Base-by-base conservation (phyloP, 1,140 invertebrate species). In the Drosophila orena region DNA sequence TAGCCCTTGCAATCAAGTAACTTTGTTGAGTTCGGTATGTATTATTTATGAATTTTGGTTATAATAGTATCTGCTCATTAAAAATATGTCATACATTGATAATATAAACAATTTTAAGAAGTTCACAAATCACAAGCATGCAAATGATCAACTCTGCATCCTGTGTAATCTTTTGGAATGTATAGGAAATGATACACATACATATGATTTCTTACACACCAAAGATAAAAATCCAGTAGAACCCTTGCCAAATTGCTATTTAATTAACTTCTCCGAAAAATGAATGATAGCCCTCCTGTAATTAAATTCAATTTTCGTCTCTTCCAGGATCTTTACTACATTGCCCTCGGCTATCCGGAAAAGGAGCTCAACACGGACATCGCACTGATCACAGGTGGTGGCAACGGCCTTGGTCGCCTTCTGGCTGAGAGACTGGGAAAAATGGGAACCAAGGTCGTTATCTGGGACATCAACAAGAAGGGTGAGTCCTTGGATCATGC, bases 391-490 rank as follows among this genome's bases (percentile, higher is more conserved):
- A 98, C 98, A 1, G 98, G 98, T 11, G 97, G 96, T 27, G 98
- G 97, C 30, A 96, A 96, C 66, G 98, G 98, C 38, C 94, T 99
- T 27, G 98, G 98, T 8, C 94, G 96, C 56, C 93, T 98, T n/a
- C 93, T 98, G 64, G 96, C 97, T 4, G 91, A 95, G 34, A 94
- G 96, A 75, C 94, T 98, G 52, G 96, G 96, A 0, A 94, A 95
- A 79, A 94, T 97, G 38, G 96, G 97, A 59, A 96, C 96, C 68
- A 95, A 93, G 43, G 93, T 99, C 43, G 94, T 99, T 7, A 93
- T 98, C 43, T 98, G 97, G 97, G 98, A 99, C 92, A 96, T 99
- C 44, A 98, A 98, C 92, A 94, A 96, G 92, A 92, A 94, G 93
- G 96, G 96, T 96, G 73, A 94, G 93, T 93, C 34, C 7, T 5